Evolutionary conservation across 2,888 invertebrate species (phyloP).

Genomic region (Lapara coniferarum): DNA sequence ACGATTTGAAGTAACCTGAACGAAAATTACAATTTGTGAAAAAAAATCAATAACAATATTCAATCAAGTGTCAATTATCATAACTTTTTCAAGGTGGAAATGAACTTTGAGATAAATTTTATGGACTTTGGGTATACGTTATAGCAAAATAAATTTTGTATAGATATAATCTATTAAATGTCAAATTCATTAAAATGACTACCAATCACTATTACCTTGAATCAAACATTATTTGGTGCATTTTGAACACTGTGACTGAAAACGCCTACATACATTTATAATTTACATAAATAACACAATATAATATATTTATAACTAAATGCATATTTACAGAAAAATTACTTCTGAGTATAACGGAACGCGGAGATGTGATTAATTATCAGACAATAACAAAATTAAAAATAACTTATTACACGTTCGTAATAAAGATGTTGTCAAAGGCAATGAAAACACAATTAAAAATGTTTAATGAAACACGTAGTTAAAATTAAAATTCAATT

Average conservation of each 20-base stretch:
- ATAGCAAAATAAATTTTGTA: too few species aligned
- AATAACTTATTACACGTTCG: too few species aligned
- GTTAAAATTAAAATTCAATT: neutral
- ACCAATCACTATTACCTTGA: neutral
- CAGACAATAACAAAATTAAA: too few species aligned
- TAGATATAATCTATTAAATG: too few species aligned
- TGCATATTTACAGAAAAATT: slow-evolving; percentile 13
- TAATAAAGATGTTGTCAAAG: neutral
- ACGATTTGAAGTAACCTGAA: too few species aligned
- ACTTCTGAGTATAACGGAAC: slow-evolving; percentile 13
- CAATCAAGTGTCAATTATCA: too few species aligned
- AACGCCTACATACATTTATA: slow-evolving; percentile 32
- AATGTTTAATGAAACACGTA: neutral
- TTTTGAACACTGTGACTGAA: slow-evolving; percentile 47
- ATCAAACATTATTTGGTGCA: slow-evolving; percentile 18
- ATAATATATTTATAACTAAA: neutral
- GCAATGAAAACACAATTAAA: neutral
- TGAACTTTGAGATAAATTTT: too few species aligned
- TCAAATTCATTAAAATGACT: too few species aligned
- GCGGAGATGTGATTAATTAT: neutral
- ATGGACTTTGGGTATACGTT: too few species aligned
- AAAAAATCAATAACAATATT: too few species aligned
- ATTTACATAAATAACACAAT: slow-evolving; percentile 35
- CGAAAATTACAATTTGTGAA: too few species aligned
- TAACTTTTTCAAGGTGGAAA: too few species aligned